phyloP scores from a whole-genome alignment of 2,113 vertebrate genomes.

The Tetraodon nigroviridis region DNA sequence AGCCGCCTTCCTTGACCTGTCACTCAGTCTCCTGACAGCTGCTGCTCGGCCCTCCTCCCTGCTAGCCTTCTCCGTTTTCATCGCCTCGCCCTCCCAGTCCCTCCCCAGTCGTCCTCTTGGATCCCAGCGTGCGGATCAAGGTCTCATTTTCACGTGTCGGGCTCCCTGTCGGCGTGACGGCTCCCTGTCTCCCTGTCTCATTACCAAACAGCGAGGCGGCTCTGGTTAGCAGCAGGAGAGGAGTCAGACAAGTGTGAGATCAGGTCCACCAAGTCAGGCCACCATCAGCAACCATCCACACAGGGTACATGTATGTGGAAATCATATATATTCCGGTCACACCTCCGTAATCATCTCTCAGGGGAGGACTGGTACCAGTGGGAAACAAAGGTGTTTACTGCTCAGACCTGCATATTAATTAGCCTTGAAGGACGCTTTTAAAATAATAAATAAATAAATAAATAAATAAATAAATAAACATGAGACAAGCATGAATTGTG shows the following conservation, averaged over 20 bases:
- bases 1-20: slow-evolving; percentile 70
- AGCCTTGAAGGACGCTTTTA: slow-evolving; percentile 54
- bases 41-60: slow-evolving; percentile 42
- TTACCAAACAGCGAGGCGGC: slow-evolving; percentile 76
- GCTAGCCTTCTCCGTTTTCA: slow-evolving; percentile 9
- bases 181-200: slow-evolving; percentile 77
- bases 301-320: slow-evolving; percentile 2
- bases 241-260: slow-evolving; percentile 54
- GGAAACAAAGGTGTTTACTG: slow-evolving; percentile 68
- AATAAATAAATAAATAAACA: slow-evolving; percentile 38
- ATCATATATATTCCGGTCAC: neutral
- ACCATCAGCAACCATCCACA: slow-evolving; percentile 58
- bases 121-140: slow-evolving; percentile 59
- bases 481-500: slow-evolving; percentile 44
- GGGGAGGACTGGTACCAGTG: slow-evolving; percentile 38
- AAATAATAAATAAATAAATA: slow-evolving; percentile 28
- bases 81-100: slow-evolving; percentile 41
- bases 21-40: slow-evolving; percentile 68
- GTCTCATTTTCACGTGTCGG: slow-evolving; percentile 79
- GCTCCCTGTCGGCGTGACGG: slow-evolving; percentile 71
- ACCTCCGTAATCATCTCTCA: slow-evolving; percentile 31
- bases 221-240: slow-evolving; percentile 58
- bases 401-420: slow-evolving; percentile 60
- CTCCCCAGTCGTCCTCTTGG: slow-evolving; percentile 45
- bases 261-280: slow-evolving; percentile 63